phyloP scores from a whole-genome alignment of 1,140 invertebrate genomes.

The Agraylea sexmaculata region DNA sequence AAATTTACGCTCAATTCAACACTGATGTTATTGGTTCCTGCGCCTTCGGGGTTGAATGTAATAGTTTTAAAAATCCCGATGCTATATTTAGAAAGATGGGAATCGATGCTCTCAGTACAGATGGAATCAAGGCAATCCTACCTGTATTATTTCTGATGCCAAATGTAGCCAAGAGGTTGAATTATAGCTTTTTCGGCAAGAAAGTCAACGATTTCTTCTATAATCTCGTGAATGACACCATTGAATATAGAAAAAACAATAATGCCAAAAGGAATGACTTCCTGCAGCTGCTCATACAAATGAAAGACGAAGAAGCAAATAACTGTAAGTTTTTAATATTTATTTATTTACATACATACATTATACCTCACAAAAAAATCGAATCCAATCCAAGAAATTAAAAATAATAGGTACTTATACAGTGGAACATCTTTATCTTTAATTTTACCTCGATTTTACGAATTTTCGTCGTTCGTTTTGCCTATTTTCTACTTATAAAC shows the following conservation, averaged over 20 bases:
- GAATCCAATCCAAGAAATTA: no score
- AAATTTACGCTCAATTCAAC: conserved; percentile 22
- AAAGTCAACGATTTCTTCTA: conserved; percentile 30
- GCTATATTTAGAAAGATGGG: conserved; percentile 23
- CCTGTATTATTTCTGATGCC: conserved; percentile 19
- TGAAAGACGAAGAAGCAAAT: conserved; percentile 21
- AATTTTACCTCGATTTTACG: background rate
- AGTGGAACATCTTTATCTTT: no score
- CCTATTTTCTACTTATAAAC: no score
- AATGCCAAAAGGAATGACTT: conserved; percentile 30
- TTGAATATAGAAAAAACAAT: conserved; percentile 29
- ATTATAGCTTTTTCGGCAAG: conserved; percentile 18
- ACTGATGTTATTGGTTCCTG: conserved; percentile 27
- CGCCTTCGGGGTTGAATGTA: conserved; percentile 29
- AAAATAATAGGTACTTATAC: no score
- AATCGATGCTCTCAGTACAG: conserved; percentile 19
- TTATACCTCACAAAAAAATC: no score
- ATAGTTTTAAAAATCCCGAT: conserved; percentile 23
- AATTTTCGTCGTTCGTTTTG: no score
- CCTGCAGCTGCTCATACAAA: conserved; percentile 29
- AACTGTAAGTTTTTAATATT: conserved; percentile 1
- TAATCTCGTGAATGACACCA: conserved; percentile 26
- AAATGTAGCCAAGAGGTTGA: conserved; percentile 14
- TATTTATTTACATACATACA: background rate
- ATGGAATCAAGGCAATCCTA: conserved; percentile 9